Evolutionary conservation across 2,888 invertebrate genomes (phyloP).

Genomic region (Theretra japonica): DNA sequence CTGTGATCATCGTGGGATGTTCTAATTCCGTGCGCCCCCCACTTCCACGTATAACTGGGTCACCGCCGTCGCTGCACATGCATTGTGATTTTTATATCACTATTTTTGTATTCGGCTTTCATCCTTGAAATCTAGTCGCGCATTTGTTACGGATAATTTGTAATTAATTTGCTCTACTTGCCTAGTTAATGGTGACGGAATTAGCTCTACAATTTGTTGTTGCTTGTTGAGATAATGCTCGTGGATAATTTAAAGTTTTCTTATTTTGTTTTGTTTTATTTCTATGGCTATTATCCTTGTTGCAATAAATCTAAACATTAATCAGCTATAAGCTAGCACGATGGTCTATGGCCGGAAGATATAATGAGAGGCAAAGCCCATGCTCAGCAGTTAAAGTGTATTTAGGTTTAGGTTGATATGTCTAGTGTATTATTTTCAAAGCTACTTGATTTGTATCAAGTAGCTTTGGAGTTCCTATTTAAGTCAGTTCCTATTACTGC

Average conservation of each 20-base stretch:
- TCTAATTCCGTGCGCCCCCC: constrained; percentile 5
- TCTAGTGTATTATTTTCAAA: no score
- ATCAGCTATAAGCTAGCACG: no score
- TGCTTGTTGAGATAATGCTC: background rate
- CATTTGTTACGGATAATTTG: background rate
- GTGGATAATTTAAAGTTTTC: background rate
- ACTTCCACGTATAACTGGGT: constrained; percentile 12
- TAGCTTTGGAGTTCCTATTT: no score
- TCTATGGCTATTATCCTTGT: background rate
- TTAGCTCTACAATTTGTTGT: background rate
- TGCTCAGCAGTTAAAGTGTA: no score
- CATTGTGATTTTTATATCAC: constrained; percentile 26
- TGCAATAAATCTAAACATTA: no score
- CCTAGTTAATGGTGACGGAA: background rate
- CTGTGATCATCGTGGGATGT: constrained; percentile 12
- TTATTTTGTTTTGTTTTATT: background rate
- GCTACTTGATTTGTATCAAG: no score
- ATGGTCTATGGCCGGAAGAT: no score
- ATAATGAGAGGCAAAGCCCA: no score
- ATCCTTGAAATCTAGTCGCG: constrained; percentile 17
- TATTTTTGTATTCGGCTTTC: background rate
- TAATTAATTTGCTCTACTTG: constrained; percentile 9
- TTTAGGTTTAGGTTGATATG: no score
- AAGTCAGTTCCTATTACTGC: no score
- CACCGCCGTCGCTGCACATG: constrained; percentile 14